These are phyloP conservation scores for Tenebrosternarchus preto DNA, from an alignment of 2,113 vertebrate genomes.

Conservation along the genomic window DNA sequence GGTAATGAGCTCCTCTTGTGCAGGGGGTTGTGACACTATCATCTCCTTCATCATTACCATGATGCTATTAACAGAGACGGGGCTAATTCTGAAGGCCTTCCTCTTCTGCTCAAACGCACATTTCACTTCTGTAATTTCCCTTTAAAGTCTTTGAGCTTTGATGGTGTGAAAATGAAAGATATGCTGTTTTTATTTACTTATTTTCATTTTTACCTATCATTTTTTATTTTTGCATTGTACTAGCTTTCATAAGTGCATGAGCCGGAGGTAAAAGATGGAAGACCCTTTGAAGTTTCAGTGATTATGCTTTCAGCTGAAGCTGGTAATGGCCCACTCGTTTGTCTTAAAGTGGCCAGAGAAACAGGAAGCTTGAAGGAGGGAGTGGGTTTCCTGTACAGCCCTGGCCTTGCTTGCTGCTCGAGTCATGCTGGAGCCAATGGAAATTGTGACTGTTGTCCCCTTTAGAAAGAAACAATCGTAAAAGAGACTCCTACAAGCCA, in stretches of 20 bases:
- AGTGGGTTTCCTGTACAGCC: neutral
- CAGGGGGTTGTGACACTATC: constrained; percentile 6
- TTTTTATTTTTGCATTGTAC: no score
- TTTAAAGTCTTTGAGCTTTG: neutral
- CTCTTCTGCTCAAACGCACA: neutral
- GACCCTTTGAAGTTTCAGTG: neutral
- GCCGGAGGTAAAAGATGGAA: no score
- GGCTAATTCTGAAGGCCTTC: neutral
- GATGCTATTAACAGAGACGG: neutral
- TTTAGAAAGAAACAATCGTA: constrained; percentile 10
- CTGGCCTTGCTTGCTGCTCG: neutral
- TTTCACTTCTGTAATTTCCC: neutral
- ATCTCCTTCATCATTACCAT: constrained; percentile 2
- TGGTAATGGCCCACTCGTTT: neutral
- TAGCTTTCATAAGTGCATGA: no score
- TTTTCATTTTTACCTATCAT: neutral
- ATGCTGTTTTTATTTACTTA: neutral
- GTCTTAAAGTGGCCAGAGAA: neutral
- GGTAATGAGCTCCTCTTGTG: neutral
- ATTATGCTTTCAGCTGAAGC: neutral
- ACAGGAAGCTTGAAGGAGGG: neutral
- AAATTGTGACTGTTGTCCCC: neutral
- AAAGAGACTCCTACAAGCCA: constrained; percentile 17
- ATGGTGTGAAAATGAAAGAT: neutral
- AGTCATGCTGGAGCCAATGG: constrained; percentile 5